Percentiles rank a stretch among this genome's conserved stretches.
These are phyloP conservation scores for Scytalopus superciliaris DNA, from an alignment of 2,113 vertebrate genomes.

Conservation along the genomic window DNA sequence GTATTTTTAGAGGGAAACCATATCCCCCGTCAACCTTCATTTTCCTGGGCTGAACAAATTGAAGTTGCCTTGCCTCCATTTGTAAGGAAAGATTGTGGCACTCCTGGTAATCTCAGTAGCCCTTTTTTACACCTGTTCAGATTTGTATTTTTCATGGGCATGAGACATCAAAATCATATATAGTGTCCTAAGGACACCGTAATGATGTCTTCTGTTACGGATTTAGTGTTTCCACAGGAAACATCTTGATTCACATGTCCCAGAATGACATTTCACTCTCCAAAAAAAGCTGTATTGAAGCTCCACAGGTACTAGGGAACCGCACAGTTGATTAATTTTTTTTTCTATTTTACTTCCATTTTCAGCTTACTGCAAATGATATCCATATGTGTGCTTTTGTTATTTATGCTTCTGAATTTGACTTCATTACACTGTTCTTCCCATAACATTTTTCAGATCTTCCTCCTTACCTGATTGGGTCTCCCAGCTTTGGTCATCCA, in stretches of 20 bases:
- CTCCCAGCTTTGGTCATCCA: neutral
- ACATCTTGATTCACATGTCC: neutral
- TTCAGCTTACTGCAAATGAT: neutral
- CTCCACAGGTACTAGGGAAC: neutral
- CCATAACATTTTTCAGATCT: neutral
- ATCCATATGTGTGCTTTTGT: neutral
- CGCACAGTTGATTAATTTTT: neutral
- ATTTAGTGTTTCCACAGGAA: neutral
- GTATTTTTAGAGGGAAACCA: conserved; percentile 56
- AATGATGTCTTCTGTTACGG: neutral
- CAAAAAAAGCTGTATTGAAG: accelerated
- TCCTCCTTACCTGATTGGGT: neutral
- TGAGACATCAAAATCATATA: neutral
- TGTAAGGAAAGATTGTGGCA: neutral
- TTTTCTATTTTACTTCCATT: neutral
- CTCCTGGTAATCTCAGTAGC: neutral
- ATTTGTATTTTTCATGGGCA: neutral
- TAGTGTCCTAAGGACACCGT: neutral
- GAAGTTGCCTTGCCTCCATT: neutral
- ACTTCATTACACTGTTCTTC: neutral
- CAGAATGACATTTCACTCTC: neutral
- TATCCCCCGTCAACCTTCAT: neutral
- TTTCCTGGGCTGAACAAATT: neutral
- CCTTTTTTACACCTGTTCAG: neutral
- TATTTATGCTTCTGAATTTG: neutral